Conservation (phyloP, 1,140 invertebrate species). For the Hyles euphorbiae region DNA sequence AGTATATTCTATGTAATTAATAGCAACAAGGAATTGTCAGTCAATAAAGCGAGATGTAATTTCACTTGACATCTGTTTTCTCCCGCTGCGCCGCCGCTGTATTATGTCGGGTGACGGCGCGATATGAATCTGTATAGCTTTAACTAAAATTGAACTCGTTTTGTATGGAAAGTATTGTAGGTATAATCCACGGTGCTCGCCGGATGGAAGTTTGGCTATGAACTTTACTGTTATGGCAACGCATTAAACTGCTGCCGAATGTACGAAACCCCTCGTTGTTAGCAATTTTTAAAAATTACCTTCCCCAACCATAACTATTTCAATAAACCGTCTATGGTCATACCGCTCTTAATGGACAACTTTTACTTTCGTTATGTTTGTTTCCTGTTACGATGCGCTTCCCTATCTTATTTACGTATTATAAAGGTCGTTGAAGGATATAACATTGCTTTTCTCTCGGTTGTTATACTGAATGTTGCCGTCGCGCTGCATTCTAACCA, state of each 20-base stretch:
- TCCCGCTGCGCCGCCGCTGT: conserved; percentile 12
- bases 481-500: no score
- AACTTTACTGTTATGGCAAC: conserved; percentile 69
- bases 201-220: conserved; percentile 57
- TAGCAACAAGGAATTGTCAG: neutral
- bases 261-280: conserved; percentile 42
- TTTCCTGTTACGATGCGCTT: conserved; percentile 34
- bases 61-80: conserved; percentile 12
- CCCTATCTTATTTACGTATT: conserved; percentile 26
- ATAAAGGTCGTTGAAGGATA: conserved; percentile 28
- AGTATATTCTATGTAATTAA: no score
- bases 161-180: conserved; percentile 46
- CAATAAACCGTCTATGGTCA: conserved; percentile 64
- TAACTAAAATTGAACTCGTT: conserved; percentile 50
- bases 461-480: neutral
- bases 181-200: conserved; percentile 58
- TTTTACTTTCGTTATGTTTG: conserved; percentile 58
- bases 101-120: conserved; percentile 19
- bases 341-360: conserved; percentile 48
- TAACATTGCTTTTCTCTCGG: conserved; percentile 19
- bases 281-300: conserved; percentile 69
- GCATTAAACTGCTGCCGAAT: conserved; percentile 61
- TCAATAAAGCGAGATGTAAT: conserved; percentile 7
- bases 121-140: conserved; percentile 52
- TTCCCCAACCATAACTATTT: conserved; percentile 59